Evolutionary conservation across 2,797 vertebrate species (phyloP), one percentile per base, ranked within the genome.

Genomic region (Simalia tracyae): DNA sequence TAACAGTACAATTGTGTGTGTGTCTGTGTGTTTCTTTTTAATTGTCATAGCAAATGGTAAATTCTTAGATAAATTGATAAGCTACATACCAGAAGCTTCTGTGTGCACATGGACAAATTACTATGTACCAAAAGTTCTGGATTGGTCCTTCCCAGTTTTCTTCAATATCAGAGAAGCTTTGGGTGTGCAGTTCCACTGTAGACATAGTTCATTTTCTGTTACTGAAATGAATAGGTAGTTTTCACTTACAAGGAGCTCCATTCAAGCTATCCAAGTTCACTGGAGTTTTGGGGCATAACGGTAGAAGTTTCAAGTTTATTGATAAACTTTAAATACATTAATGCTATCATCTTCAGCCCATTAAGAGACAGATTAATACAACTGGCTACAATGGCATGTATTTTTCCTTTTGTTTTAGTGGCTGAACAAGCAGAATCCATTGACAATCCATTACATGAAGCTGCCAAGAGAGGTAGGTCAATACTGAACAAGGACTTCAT

Each of bases 401-500:
- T 81, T 54, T 93, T 24, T 22, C 91, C 94, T 94, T 93, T 64
- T 46, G 5, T 92, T 97, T 90, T 96, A 99, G 99, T 99, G 97
- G 98, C 98, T 26, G 99, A 99, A 92, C 98, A 99, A 94, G 98
- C 99, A 15, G 99, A 99, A 95, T 99, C 99, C 59, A 99, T 99
- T 91, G 99, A 99, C 96, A 99, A 99, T 95, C 99, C 99, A 84
- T 97, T 99, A 97, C 99, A 99, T 19, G 99, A 99, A 97, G 99
- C 99, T 95, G 98, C 99, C 93, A 99, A 99, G 97, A 98, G 99
- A 98, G 99, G 99, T 99, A 84, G 28, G 28, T 84, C 68, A 14
- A 8, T 28, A 88, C 15, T 46, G 57, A 60, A 11, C 11, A 60
- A 19, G n/a, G 46, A 54, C 2, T 63, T 86, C 8, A 8, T 61